A percentile compares a stretch with the other conserved stretches of the same genome.
Conservation (phyloP, 2,888 invertebrate species). For the Adineta ricciae region DNA sequence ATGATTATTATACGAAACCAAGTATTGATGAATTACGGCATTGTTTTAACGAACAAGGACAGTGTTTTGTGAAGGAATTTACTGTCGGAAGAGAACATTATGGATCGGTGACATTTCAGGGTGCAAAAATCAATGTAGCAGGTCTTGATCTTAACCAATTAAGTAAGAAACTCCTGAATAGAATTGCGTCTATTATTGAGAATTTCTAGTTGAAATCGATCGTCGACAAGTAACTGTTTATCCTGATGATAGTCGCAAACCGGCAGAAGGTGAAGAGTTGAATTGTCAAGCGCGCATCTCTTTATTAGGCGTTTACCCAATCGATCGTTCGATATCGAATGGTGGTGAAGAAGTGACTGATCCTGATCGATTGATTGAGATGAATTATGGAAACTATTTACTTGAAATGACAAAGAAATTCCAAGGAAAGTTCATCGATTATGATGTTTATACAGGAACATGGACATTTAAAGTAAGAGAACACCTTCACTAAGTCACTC, state of each 20-base stretch:
- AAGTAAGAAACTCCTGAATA: not conserved
- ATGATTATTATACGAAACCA: slow-evolving; percentile 27
- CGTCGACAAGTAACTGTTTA: slow-evolving; percentile 89
- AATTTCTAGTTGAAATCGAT: slow-evolving; percentile 66
- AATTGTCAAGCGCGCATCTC: slow-evolving; percentile 78
- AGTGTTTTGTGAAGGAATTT: slow-evolving; percentile 32
- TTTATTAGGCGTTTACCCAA: slow-evolving; percentile 83
- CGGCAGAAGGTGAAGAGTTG: slow-evolving; percentile 71
- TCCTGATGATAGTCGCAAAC: slow-evolving; percentile 77
- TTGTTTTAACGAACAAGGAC: slow-evolving; percentile 22
- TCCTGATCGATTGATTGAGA: slow-evolving; percentile 62
- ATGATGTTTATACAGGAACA: slow-evolving; percentile 83
- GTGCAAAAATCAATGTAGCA: slow-evolving; percentile 27
- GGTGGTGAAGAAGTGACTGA: slow-evolving; percentile 60
- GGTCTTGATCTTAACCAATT: slow-evolving; percentile 12
- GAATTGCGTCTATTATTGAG: not conserved
- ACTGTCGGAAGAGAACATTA: slow-evolving; percentile 26
- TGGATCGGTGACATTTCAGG: slow-evolving; percentile 31
- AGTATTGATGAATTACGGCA: slow-evolving; percentile 15
- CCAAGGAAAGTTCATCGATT: slow-evolving; percentile 81
- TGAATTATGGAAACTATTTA: slow-evolving; percentile 76
- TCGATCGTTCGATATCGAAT: slow-evolving; percentile 66
- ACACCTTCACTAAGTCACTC: too few relatives aligned
- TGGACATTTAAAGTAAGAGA: slow-evolving; percentile 77
- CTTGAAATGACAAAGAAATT: slow-evolving; percentile 73